Evolutionary conservation across 2,888 invertebrate species (phyloP).

Genomic region (Coenonympha arcania): DNA sequence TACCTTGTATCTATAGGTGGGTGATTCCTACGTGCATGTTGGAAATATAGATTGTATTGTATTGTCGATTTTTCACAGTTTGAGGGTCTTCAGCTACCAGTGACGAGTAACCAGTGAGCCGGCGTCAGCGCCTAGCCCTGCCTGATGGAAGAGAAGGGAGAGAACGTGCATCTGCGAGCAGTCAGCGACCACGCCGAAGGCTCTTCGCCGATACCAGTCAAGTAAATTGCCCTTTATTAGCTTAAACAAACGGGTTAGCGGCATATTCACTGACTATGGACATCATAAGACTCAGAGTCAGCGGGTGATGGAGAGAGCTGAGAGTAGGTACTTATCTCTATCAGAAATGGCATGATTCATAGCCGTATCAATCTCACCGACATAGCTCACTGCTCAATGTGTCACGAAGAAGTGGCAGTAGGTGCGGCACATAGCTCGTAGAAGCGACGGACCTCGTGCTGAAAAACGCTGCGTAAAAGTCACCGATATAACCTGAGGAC

Average conservation of each 20-base stretch:
- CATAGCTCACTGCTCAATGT: too few relatives aligned
- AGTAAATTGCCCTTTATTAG: conserved; percentile 26
- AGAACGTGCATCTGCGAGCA: conserved; percentile 36
- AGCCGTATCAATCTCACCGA: too few relatives aligned
- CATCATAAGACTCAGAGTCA: neutral
- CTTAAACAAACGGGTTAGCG: neutral
- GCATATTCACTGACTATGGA: neutral
- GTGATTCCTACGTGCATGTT: too few relatives aligned
- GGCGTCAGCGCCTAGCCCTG: neutral
- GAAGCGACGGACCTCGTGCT: too few relatives aligned
- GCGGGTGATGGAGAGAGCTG: neutral
- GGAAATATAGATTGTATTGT: neutral
- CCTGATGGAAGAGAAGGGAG: conserved; percentile 31
- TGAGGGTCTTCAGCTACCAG: neutral
- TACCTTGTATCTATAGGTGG: too few relatives aligned
- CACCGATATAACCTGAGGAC: too few relatives aligned
- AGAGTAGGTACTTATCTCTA: too few relatives aligned
- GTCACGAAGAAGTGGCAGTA: too few relatives aligned
- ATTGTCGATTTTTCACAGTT: neutral
- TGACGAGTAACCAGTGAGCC: too few relatives aligned
- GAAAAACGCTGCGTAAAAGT: too few relatives aligned
- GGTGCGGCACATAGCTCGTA: too few relatives aligned
- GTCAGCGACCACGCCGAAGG: conserved; percentile 25
- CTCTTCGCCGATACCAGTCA: conserved; percentile 26
- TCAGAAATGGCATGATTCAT: too few relatives aligned